Base-by-base conservation (phyloP, 2,113 vertebrate species). In the Callionymus lyra region DNA sequence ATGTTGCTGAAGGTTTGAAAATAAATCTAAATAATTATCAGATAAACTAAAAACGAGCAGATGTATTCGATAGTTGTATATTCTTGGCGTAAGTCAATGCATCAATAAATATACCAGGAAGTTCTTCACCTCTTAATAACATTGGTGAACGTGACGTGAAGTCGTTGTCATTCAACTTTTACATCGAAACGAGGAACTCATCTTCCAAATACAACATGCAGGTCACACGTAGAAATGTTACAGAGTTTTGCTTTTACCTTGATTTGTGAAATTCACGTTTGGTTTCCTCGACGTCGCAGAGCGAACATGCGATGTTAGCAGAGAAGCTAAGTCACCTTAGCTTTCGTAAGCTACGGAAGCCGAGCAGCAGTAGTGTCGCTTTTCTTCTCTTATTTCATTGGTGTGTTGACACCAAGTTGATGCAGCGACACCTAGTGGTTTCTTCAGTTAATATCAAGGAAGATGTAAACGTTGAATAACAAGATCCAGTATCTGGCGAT, bases 261-360 rank as follows among this genome's bases (percentile, higher is more conserved):
- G 17, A 5, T 32, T 12, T 12, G 9, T 8, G 12, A 42, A n/a
- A 14, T 2, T 2, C 12, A 1, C 13, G 4, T 13, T 31, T 10
- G 4, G 6, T 3, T 1, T 3, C 19, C 39, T 75, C 65, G 75
- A 75, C 70, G 77, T 70, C 18, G 21, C 79, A 74, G 18, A 18
- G 16, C 4, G 1, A 16, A 19, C 32, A 39, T 9, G 14, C 2
- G 12, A 39, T 41, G 10, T 43, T 39, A 66, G 49, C 46, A 15
- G 2, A 0, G 4, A 31, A 4, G 39, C 27, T 38, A 55, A n/a
- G 19, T 44, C 18, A 36, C 56, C 40, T 51, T 39, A 8, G 31
- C 42, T 59, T 66, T 65, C 34, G 35, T 70, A 61, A 65, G 38
- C 2, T 63, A 72, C 48, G 68, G 69, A 15, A 46, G 3, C 1